Base-by-base conservation (phyloP, 2,113 vertebrate species). In the Lonchura striata region DNA sequence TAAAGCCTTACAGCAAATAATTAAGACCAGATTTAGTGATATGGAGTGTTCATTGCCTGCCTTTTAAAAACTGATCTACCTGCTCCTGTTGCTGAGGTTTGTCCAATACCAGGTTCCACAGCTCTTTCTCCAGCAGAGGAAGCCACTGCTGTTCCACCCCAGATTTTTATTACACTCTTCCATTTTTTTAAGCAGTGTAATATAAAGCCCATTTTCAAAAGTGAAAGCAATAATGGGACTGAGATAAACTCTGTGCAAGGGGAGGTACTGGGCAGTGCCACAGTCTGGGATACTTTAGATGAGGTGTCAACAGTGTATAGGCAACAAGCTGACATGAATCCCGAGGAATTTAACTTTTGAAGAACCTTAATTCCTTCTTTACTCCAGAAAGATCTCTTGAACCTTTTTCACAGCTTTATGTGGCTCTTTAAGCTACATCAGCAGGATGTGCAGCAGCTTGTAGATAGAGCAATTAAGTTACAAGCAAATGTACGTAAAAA, bases 301-400 rank as follows among this genome's bases (percentile, higher is more conserved):
- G 25, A 94, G 71, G 59, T 25, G 23, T 59, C 80, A 90, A 17
- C 9, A 30, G 35, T 23, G 30, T 25, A n/a, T 4, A 83, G 54
- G 74, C 76, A 94, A 83, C 59, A 77, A 92, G 46, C 54, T 59
- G 80, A 87, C 78, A 70, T n/a, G 90, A 92, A 86, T 86, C 52
- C 71, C 42, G 64, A 81, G 46, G 23, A 90, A 94, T 80, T 77
- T 41, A 69, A 20, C 54, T 90, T 82, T 57, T 21, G 35, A 77
- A 78, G 35, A 21, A 1, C 6, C 22, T 85, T 88, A 94, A 91
- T 92, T 95, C 80, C 33, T 42, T 83, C 64, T 90, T 77, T 53
- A 33, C 35, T 66, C 69, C 53, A 39, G 39, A 82, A 83, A 68
- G 27, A 50, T 19, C 18, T 66, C 39, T 61, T 59, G 70, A 84